Percentiles rank a stretch among this genome's conserved stretches.
These are phyloP conservation scores for Teleogryllus oceanicus DNA, from an alignment of 2,888 invertebrate species.

Conservation along the genomic window DNA sequence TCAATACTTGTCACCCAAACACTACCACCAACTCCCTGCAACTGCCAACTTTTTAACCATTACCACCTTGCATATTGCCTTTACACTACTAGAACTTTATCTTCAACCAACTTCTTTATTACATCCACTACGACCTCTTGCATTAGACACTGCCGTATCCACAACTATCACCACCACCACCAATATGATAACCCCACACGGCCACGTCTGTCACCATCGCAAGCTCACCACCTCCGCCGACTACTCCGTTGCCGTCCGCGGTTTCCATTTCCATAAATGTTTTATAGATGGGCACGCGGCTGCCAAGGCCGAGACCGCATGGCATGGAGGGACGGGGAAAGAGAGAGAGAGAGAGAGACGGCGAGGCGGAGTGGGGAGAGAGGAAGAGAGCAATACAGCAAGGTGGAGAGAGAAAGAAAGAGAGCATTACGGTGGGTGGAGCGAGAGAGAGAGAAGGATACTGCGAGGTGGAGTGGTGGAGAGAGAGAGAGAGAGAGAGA, in stretches of 20 bases:
- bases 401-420: neutral
- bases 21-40: no score
- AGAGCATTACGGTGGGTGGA: neutral
- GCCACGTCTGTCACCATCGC: neutral
- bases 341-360: neutral
- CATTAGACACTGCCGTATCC: no score
- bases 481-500: no score
- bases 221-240: neutral
- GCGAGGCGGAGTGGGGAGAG: no score
- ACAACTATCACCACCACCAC: neutral
- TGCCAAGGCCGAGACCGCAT: neutral
- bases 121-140: neutral
- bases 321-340: neutral
- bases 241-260: neutral
- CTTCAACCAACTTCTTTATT: no score
- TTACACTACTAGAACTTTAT: no score
- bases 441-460: neutral
- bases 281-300: neutral
- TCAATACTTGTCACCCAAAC: no score
- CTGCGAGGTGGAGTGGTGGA: neutral
- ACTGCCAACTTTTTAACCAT: no score
- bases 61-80: no score
- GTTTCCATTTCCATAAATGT: conserved; percentile 7
- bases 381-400: neutral
- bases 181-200: neutral